Conservation (phyloP, 2,797 vertebrate genomes). For the Microhierax caerulescens region DNA sequence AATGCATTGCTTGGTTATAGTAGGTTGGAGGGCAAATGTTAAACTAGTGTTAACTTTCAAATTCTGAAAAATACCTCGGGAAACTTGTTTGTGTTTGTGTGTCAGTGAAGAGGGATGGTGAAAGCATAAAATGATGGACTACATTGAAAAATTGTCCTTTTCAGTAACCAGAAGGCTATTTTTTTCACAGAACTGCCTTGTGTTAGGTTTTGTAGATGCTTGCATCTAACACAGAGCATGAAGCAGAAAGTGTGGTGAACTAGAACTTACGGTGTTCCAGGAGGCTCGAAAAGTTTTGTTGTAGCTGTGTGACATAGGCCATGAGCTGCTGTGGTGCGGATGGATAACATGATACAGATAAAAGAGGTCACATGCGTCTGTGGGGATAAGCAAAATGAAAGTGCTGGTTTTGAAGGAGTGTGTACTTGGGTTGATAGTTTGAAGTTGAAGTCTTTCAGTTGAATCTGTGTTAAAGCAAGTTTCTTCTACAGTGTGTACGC, state of each 20-base stretch:
- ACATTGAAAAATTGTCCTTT: neutral
- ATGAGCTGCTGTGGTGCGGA: neutral
- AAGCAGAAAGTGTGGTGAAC: neutral
- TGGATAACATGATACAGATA: neutral
- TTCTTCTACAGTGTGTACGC: neutral
- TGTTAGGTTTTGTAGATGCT: neutral
- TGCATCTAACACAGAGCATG: neutral
- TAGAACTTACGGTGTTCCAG: neutral
- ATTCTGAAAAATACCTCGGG: neutral
- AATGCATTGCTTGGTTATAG: neutral
- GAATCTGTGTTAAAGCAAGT: neutral
- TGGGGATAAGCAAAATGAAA: neutral
- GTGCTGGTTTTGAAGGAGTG: neutral
- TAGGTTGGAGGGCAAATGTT: neutral
- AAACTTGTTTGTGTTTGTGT: neutral
- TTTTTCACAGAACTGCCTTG: neutral
- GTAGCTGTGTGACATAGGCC: neutral
- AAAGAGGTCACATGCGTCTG: conserved; percentile 2
- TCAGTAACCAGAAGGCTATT: neutral
- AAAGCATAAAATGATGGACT: neutral
- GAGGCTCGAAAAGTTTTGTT: neutral
- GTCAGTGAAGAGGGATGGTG: neutral
- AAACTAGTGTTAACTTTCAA: neutral
- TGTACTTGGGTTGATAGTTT: neutral
- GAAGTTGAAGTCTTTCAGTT: neutral